Evolutionary conservation across 2,113 vertebrate species (phyloP), one percentile per base, ranked within the genome.

Genomic region (Daubentonia madagascariensis): DNA sequence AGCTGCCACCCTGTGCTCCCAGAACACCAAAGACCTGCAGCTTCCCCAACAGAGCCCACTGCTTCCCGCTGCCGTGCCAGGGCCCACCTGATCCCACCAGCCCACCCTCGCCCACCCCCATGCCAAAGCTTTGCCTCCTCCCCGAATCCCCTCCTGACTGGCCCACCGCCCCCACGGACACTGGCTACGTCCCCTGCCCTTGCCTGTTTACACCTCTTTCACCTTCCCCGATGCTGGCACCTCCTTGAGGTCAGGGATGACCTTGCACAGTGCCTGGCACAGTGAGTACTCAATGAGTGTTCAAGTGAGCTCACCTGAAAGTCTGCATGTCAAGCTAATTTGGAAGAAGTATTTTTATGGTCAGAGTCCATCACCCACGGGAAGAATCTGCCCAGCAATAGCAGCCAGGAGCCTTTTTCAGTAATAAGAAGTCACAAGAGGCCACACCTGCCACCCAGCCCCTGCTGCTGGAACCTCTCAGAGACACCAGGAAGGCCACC

Each of bases 221-320:
- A 57, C 83, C 16, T 20, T 52, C 85, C 25, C 12, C 3, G 2
- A 50, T 9, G 3, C 37, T 6, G 50, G n/a, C 6, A 4, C 11
- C 40, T 14, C 78, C 6, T 6, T 12, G 11, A 20, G 13, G 12
- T 30, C 63, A 68, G 45, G 70, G 13, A 32, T 20, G 25, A 35
- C 68, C 68, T 43, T 2, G 8, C 35, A 11, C 35, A 11, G 4
- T 2, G 48, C 59, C 35, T 1, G 68, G 85, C 59, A 43, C 32
- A 8, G 16, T 57, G 5, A 25, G 40, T 3, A 2, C 40, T 14
- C 14, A 30, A 3, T 2, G 3, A 28, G 8, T 16, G 25, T 9
- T 2, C 4, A 1, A 5, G 30, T 0, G 14, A 48, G 32, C 28
- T 30, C 50, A 6, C 2, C 3, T 5, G 5, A 48, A 52, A 45